phyloP scores from a whole-genome alignment of 2,888 invertebrate species.

The Plebejus melissa region DNA sequence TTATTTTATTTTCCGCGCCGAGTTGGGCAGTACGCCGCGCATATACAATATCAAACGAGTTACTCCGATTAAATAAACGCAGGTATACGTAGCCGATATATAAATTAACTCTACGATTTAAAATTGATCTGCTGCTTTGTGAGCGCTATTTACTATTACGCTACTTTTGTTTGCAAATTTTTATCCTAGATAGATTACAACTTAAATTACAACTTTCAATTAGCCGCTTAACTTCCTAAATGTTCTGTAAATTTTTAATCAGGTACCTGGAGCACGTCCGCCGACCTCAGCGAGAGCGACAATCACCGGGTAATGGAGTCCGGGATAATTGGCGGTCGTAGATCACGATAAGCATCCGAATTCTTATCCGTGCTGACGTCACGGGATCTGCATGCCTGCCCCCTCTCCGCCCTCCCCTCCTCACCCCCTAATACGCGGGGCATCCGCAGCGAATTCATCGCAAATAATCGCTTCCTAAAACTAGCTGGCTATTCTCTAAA shows the following conservation, averaged over 20 bases:
- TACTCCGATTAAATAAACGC: too few species aligned
- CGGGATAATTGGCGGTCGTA: conserved; percentile 9
- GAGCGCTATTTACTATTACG: too few species aligned
- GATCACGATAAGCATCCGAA: conserved; percentile 11
- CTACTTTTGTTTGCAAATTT: too few species aligned
- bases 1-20: background rate
- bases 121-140: too few species aligned
- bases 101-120: background rate
- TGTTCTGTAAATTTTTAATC: background rate
- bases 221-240: background rate
- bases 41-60: background rate
- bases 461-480: conserved; percentile 14
- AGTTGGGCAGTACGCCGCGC: background rate
- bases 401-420: background rate
- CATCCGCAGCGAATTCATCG: background rate
- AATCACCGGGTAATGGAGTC: background rate
- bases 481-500: conserved; percentile 9
- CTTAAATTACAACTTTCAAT: background rate
- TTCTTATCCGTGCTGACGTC: background rate
- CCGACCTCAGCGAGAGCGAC: background rate
- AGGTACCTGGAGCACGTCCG: background rate
- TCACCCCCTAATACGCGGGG: background rate
- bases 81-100: background rate
- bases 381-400: conserved; percentile 5
- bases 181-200: background rate